A percentile compares a stretch with the other conserved stretches of the same genome.
Evolutionary conservation across 2,888 invertebrate species (phyloP).

Genomic region (Meta bourneti): DNA sequence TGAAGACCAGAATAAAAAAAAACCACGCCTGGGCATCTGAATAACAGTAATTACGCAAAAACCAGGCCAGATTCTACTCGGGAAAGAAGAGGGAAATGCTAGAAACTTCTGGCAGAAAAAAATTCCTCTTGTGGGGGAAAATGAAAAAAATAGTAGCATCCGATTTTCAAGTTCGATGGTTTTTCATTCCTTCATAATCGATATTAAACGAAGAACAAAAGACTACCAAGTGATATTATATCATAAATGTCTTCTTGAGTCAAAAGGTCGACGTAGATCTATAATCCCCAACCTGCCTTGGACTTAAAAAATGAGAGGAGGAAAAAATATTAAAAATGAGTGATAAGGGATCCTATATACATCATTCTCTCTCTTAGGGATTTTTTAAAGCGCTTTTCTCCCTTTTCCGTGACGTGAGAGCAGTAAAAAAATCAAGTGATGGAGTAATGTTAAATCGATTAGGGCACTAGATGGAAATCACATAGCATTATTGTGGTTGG

Average conservation of each 20-base stretch:
- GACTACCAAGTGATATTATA: slow-evolving; percentile 22
- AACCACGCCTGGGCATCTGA: not conserved
- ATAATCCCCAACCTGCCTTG: not conserved
- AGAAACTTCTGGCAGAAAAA: slow-evolving; percentile 11
- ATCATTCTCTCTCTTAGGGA: not conserved
- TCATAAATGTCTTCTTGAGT: slow-evolving; percentile 34
- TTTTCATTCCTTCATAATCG: slow-evolving; percentile 15
- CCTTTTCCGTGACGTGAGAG: slow-evolving; percentile 13
- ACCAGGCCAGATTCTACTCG: not conserved
- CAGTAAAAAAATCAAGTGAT: slow-evolving; percentile 43
- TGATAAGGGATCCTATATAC: slow-evolving; percentile 7
- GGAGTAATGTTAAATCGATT: slow-evolving; percentile 65
- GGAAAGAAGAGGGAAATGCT: not conserved
- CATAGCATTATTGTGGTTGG: slow-evolving; percentile 43
- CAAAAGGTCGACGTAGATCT: slow-evolving; percentile 39
- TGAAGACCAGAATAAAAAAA: not conserved
- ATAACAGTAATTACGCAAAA: slow-evolving; percentile 50
- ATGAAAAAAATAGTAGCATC: slow-evolving; percentile 19
- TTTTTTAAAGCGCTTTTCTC: slow-evolving; percentile 18
- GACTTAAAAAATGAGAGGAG: not conserved
- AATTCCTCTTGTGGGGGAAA: not conserved
- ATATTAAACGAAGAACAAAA: slow-evolving; percentile 51
- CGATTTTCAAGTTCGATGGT: slow-evolving; percentile 42
- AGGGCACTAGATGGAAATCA: slow-evolving; percentile 48
- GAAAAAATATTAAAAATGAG: slow-evolving; percentile 8